Evolutionary conservation across 2,797 vertebrate genomes (phyloP).

Genomic region (Gorsachius magnificus): DNA sequence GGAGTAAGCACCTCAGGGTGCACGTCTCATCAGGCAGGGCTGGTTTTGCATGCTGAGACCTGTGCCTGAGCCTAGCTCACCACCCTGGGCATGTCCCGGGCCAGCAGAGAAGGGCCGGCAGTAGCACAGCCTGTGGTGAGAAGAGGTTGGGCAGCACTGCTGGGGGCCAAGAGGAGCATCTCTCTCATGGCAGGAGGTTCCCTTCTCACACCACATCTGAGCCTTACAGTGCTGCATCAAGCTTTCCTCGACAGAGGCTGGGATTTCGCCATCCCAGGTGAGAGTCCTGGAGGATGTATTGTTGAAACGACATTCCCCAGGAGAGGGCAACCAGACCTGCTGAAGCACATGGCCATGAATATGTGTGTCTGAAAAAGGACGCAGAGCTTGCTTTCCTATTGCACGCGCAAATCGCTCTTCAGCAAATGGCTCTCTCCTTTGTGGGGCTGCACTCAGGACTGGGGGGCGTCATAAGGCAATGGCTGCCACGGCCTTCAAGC

Average conservation of each 20-base stretch:
- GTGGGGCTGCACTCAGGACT: neutral
- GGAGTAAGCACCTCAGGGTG: neutral
- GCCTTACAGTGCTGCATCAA: accelerated
- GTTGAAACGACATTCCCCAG: neutral
- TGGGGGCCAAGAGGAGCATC: neutral
- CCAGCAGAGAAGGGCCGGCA: neutral
- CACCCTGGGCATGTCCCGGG: neutral
- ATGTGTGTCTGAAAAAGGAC: neutral
- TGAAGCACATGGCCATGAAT: neutral
- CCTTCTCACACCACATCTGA: neutral
- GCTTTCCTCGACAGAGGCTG: accelerated
- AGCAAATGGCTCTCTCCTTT: neutral
- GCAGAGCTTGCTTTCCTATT: neutral
- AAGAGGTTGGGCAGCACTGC: neutral
- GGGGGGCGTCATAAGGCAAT: neutral
- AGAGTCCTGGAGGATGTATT: neutral
- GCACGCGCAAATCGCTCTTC: neutral
- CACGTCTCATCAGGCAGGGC: neutral
- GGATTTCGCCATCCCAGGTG: neutral
- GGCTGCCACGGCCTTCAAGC: neutral
- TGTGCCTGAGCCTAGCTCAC: neutral
- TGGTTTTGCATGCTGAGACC: neutral
- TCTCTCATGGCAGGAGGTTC: neutral
- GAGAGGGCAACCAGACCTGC: neutral
- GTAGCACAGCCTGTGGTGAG: neutral